Conservation (phyloP, 1,140 invertebrate species). For the Proales similis region DNA sequence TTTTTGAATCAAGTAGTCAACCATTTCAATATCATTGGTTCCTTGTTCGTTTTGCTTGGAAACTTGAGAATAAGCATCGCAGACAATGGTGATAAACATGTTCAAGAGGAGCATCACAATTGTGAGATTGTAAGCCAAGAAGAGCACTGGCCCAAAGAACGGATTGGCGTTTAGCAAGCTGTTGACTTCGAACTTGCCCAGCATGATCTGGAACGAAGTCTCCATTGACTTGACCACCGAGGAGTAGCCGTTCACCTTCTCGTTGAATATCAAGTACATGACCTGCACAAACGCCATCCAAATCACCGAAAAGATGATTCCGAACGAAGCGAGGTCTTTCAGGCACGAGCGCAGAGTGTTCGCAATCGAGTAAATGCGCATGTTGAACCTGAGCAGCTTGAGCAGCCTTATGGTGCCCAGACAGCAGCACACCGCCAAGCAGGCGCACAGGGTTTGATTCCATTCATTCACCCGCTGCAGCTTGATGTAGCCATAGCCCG, state of each 20-base stretch:
- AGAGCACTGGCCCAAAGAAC: constrained; percentile 39
- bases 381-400: constrained; percentile 35
- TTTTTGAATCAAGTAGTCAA: constrained; percentile 18
- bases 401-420: constrained; percentile 33
- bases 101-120: constrained; percentile 42
- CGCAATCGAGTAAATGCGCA: background rate
- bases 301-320: constrained; percentile 20
- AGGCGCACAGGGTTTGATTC: constrained; percentile 16
- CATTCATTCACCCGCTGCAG: constrained; percentile 17
- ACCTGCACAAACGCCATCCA: constrained; percentile 8
- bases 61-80: constrained; percentile 42
- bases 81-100: constrained; percentile 42
- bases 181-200: constrained; percentile 35
- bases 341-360: background rate
- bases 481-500: constrained; percentile 56
- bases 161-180: constrained; percentile 8
- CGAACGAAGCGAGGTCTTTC: background rate
- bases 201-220: constrained; percentile 18
- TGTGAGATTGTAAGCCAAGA: constrained; percentile 41
- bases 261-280: constrained; percentile 14
- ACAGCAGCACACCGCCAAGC: constrained; percentile 10
- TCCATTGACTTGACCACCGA: constrained; percentile 45
- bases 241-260: constrained; percentile 45
- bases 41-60: constrained; percentile 2
- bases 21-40: constrained; percentile 23